These are phyloP conservation scores for Lasiurus cinereus DNA, from an alignment of 2,113 vertebrate genomes.

Conservation along the genomic window DNA sequence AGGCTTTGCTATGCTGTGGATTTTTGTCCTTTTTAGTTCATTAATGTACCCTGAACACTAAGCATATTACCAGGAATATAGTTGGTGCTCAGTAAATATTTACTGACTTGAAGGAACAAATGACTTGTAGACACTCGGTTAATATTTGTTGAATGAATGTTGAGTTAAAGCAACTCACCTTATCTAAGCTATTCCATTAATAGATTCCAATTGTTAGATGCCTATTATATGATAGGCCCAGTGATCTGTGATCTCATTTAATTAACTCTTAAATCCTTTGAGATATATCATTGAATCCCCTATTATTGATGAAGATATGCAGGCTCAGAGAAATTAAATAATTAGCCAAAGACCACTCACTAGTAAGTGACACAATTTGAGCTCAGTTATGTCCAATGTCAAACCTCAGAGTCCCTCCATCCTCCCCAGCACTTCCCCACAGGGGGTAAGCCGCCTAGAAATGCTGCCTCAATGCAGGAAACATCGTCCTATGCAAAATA, in stretches of 20 bases:
- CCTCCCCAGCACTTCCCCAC: not conserved
- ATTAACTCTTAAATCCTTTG: not conserved
- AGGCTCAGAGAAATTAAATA: slow-evolving; percentile 11
- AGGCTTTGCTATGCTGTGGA: not conserved
- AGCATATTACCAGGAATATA: not conserved
- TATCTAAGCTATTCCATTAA: not conserved
- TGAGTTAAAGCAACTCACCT: not conserved
- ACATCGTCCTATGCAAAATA: not conserved
- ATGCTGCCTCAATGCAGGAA: not conserved
- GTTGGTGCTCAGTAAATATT: not conserved
- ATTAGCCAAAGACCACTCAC: not conserved
- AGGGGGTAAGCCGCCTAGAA: not conserved
- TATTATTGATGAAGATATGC: not conserved
- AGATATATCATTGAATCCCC: not conserved
- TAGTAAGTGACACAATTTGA: not conserved
- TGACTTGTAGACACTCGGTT: not conserved
- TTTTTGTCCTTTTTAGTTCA: slow-evolving; percentile 6
- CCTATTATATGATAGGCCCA: not conserved
- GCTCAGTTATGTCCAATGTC: not conserved
- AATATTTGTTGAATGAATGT: not conserved
- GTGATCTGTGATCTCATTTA: not conserved
- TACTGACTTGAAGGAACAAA: not conserved
- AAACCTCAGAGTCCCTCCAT: not conserved
- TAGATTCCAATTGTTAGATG: not conserved
- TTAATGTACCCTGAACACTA: not conserved